Base-by-base conservation (phyloP, 2,888 invertebrate genomes). In the Autographa gamma region DNA sequence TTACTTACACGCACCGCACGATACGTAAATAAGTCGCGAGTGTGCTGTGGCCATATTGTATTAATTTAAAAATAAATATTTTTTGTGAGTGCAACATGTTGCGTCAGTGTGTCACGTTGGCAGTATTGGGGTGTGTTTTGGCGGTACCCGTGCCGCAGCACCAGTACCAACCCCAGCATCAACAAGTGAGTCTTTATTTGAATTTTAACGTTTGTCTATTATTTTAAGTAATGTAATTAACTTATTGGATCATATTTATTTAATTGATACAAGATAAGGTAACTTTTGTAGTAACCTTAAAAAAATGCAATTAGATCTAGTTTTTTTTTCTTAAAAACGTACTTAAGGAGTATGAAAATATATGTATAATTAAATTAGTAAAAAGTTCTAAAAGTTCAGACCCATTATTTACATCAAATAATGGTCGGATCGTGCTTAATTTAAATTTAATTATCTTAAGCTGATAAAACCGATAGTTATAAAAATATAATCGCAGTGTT, bases 31-130 rank as follows among this genome's bases (percentile, higher is more conserved):
- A 76, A 85, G 82, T 82, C 91, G 93, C 92, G 94, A 90, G 93
- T 93, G 93, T 89, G 87, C 83, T 83, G 91, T 91, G 91, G 84
- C 77, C 83, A 84, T 87, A 78, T 82, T 82, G 81, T 83, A 75
- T 81, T 75, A 73, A 84, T 85, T 83, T 76, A 81, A 84, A 79
- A 74, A 79, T 78, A 73, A 71, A 73, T 71, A 70, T 79, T 78
- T 80, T 84, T 84, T 76, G 92, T 92, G 93, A 82, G 94, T 93
- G 92, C 80, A 88, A 81, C 74, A 95, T 95, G 95, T 92, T 95
- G 79, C 88, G 91, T 82, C 89, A 91, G 87, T 92, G 94, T 87
- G 88, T 93, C 65, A 84, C 91, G 76, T 91, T 95, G 84, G 93
- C 92, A 76, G 87, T 93, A 62, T 76, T 94, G 77, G 93, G 96